Conservation (phyloP, 2,113 vertebrate species). For the Prunella fulvescens region DNA sequence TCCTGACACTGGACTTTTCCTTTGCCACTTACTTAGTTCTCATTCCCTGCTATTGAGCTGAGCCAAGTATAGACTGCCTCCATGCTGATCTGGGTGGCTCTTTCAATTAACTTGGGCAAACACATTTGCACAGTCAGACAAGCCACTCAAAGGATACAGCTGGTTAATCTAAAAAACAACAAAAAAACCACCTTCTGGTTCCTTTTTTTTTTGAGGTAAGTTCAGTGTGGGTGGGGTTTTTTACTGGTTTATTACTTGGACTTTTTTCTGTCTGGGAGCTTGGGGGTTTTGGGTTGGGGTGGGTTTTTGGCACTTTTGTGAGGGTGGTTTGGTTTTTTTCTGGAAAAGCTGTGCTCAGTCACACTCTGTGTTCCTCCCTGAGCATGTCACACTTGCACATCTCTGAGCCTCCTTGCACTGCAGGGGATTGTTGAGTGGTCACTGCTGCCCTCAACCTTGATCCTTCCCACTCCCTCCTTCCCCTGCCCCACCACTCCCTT, state of each 20-base stretch:
- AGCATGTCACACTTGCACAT: background rate
- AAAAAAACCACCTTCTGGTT: background rate
- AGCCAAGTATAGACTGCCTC: background rate
- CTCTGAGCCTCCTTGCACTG: background rate
- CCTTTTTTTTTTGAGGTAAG: background rate
- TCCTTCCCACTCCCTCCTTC: background rate
- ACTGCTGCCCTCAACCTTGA: background rate
- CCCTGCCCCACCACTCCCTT: background rate
- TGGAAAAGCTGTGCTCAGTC: background rate
- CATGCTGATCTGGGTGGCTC: background rate
- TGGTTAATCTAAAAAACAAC: background rate
- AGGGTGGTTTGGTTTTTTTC: background rate
- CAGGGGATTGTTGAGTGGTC: background rate
- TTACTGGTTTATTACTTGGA: background rate
- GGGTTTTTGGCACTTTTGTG: background rate
- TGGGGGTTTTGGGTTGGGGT: background rate
- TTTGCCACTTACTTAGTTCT: background rate
- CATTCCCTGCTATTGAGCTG: background rate
- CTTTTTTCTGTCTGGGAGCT: background rate
- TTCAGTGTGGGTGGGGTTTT: background rate
- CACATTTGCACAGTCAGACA: background rate
- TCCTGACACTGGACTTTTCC: background rate
- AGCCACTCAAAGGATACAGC: background rate
- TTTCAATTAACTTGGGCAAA: background rate
- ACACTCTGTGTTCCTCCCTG: background rate